Base-by-base conservation (phyloP, 1,140 invertebrate genomes). In the Meteorus sp. region DNA sequence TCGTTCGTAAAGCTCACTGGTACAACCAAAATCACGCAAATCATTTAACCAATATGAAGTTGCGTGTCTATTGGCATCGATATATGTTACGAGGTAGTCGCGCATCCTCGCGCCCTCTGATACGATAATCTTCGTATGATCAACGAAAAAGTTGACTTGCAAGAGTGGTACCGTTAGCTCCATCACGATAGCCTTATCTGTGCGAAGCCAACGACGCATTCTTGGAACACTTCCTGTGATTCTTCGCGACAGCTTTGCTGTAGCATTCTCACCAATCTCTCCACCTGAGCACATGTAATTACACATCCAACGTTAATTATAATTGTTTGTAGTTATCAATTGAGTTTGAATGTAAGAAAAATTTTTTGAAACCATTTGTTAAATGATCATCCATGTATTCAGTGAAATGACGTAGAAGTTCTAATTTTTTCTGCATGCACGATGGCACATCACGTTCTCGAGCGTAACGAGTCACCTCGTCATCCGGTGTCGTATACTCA, bases 321-420 rank as follows among this genome's bases (percentile, higher is more conserved):
- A n/a, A n/a, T n/a, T n/a, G n/a, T n/a, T 33, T 7, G 5, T 15
- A 0, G 9, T 19, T 44, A 44, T 19, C 20, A 4, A 19, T 44
- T 13, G 27, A 25, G 20, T 33, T 33, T 15, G 33, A 33, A 52
- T 35, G 33, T 15, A 29, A 25, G 13, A 48, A 50, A 13, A 33
- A 17, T n/a, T 39, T 5, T 15, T 39, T 27, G 51, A 59, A 81
- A 76, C 87, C 84, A 84, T 97, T 97, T 45, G 98, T 86, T 54
- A 99, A 81, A 83, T 98, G 94, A 72, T 98, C 94, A 67, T 89
- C 91, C 97, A 99, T 99, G 74, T 99, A 99, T 67, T 93, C 88
- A 54, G 91, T 88, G 79, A 99, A 99, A 78, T 98, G 98, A 27
- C 91, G 90, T 3, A 99, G 82, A 2, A 99, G 81, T 66, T 95